Conservation (phyloP, 2,797 vertebrate genomes). For the Cuniculus paca region DNA sequence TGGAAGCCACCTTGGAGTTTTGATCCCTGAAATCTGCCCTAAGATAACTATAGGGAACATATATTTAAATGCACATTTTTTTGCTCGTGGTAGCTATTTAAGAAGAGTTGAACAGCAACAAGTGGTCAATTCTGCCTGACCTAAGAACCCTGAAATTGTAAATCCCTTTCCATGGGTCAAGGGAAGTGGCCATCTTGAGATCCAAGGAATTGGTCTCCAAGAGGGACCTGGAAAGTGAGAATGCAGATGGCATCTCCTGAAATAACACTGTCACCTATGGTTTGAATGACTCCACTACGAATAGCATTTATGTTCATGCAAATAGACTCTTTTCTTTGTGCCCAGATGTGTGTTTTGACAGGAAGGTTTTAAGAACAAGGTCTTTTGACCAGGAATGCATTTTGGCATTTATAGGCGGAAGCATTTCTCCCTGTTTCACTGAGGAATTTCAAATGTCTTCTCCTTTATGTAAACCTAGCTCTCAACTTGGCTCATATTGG, state of each 20-base stretch:
- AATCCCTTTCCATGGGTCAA: background rate
- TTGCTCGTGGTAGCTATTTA: background rate
- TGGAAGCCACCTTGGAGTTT: background rate
- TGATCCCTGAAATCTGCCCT: background rate
- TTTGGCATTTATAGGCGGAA: constrained; percentile 20
- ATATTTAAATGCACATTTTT: background rate
- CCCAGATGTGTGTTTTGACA: background rate
- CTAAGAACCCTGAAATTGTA: background rate
- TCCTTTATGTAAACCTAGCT: background rate
- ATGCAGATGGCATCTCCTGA: background rate
- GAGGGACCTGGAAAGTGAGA: background rate
- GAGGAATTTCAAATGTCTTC: background rate
- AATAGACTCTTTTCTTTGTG: background rate
- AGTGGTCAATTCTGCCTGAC: background rate
- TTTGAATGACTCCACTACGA: background rate
- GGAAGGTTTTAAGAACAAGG: background rate
- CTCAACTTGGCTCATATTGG: background rate
- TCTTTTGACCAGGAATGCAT: background rate
- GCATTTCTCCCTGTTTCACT: background rate
- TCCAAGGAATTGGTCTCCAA: background rate
- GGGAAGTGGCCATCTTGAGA: background rate
- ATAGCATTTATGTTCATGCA: background rate
- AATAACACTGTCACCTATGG: background rate
- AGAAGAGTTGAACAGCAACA: background rate
- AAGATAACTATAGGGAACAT: background rate